Conservation (phyloP, 1,140 invertebrate species). For the Apis mellifera region Amel_HAv3.1 CM009937.2:2268001-2268500, state of each 20-base stretch:
- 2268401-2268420: too few relatives aligned
- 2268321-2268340: not conserved
- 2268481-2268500: too few relatives aligned
- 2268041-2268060: not conserved
- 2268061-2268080: not conserved
- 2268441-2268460: too few relatives aligned
- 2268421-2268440: too few relatives aligned
- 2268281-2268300: not conserved
- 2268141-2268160: not conserved
- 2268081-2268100: not conserved
- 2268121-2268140: not conserved
- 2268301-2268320: not conserved
- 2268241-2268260: not conserved
- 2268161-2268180: slow-evolving; percentile 29
- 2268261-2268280: too few relatives aligned
- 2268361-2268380: not conserved
- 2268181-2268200: not conserved
- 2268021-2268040: too few relatives aligned
- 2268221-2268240: not conserved
- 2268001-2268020: too few relatives aligned
- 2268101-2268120: slow-evolving; percentile 26
- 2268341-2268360: not conserved
- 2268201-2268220: slow-evolving; percentile 15
- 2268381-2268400: too few relatives aligned
- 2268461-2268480: too few relatives aligned